Evolutionary conservation across 2,888 invertebrate species (phyloP).

Genomic region (Pterostichus niger): DNA sequence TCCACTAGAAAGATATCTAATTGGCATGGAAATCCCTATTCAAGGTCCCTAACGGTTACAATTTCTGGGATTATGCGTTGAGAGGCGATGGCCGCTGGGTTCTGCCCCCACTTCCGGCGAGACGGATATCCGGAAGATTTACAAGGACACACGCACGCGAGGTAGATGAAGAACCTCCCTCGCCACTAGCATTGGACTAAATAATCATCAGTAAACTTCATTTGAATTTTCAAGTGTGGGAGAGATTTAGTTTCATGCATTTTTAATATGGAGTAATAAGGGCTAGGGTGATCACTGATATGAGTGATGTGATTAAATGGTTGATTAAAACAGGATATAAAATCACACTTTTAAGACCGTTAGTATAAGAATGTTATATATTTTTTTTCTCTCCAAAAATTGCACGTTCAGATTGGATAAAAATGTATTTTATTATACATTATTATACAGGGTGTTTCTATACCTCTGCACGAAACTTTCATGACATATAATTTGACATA

Average conservation of each 20-base stretch:
- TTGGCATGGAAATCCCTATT: constrained; percentile 45
- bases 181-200: background rate
- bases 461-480: too few relatives aligned
- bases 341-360: too few relatives aligned
- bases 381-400: too few relatives aligned
- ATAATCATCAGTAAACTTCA: background rate
- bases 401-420: too few relatives aligned
- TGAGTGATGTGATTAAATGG: too few relatives aligned
- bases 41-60: constrained; percentile 42
- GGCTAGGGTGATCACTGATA: too few relatives aligned
- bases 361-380: too few relatives aligned
- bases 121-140: constrained; percentile 15
- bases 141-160: constrained; percentile 43
- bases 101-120: constrained; percentile 6
- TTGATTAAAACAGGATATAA: too few relatives aligned
- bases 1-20: constrained; percentile 48
- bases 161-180: background rate
- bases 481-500: too few relatives aligned
- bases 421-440: too few relatives aligned
- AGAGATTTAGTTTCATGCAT: background rate
- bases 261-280: background rate
- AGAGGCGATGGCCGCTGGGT: constrained; percentile 16
- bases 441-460: too few relatives aligned
- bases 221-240: too few relatives aligned
- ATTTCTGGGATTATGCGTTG: constrained; percentile 26